Evolutionary conservation across 2,797 vertebrate genomes (phyloP).

Genomic region (Rallus crepitans): DNA sequence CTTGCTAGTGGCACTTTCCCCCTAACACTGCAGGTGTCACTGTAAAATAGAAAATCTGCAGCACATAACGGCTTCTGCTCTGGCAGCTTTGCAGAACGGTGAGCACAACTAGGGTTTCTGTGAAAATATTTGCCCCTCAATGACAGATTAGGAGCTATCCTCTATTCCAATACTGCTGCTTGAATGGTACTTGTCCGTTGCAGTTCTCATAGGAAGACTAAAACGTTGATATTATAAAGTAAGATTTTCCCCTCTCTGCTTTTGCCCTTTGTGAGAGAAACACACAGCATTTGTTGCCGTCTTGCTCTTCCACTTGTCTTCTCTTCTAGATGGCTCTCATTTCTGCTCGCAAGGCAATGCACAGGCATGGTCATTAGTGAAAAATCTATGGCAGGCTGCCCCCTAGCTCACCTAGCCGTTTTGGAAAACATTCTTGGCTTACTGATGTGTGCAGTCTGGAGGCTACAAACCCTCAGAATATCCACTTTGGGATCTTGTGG

Average conservation of each 20-base stretch:
- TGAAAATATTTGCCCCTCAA: background rate
- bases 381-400: background rate
- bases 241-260: background rate
- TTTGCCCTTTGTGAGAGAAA: background rate
- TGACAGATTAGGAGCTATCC: background rate
- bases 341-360: background rate
- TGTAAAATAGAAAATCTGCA: constrained; percentile 59
- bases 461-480: background rate
- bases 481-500: background rate
- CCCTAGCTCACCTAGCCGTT: background rate
- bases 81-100: background rate
- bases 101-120: background rate
- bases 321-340: background rate
- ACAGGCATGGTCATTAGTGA: background rate
- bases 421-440: background rate
- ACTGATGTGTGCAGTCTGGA: background rate
- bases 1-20: background rate
- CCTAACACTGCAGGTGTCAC: constrained; percentile 56
- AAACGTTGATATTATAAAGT: background rate
- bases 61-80: background rate
- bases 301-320: background rate
- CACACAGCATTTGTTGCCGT: too few relatives aligned
- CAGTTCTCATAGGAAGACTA: accelerated
- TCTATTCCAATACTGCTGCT: background rate
- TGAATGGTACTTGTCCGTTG: background rate